These are phyloP conservation scores for Miniopterus natalensis DNA, from an alignment of 2,113 vertebrate species.

Conservation along the genomic window DNA sequence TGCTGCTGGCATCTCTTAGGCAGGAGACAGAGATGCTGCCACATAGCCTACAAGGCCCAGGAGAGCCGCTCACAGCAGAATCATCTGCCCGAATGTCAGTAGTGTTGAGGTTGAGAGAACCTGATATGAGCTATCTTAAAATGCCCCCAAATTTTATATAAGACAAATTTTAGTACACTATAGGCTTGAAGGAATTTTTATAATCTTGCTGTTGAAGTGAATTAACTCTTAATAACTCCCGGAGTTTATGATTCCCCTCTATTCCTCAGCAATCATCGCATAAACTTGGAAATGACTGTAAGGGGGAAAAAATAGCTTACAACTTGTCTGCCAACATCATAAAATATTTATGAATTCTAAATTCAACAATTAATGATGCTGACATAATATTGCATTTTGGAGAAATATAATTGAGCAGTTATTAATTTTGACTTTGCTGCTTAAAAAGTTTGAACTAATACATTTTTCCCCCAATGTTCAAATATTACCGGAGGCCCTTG, in stretches of 20 bases:
- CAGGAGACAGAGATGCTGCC: not conserved
- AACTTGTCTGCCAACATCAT: slow-evolving; percentile 28
- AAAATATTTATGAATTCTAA: slow-evolving; percentile 64
- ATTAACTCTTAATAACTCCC: slow-evolving; percentile 50
- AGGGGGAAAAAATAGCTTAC: not conserved
- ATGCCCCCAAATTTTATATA: not conserved
- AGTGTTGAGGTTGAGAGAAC: not conserved
- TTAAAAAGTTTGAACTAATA: slow-evolving; percentile 2
- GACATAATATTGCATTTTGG: slow-evolving; percentile 56
- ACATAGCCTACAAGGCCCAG: not conserved
- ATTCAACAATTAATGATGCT: slow-evolving; percentile 62
- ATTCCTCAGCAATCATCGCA: slow-evolving; percentile 4
- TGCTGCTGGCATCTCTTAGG: not conserved
- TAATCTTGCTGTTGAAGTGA: not conserved
- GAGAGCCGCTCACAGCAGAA: not conserved
- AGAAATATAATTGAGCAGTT: slow-evolving; percentile 57
- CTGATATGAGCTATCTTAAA: not conserved
- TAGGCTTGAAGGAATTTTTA: slow-evolving; percentile 29
- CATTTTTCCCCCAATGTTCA: not conserved
- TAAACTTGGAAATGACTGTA: slow-evolving; percentile 20
- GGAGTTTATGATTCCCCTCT: slow-evolving; percentile 11
- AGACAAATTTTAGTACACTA: not conserved
- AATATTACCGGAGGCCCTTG: not conserved
- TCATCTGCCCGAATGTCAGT: not conserved
- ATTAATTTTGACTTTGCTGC: slow-evolving; percentile 66